Base-by-base conservation (phyloP, 2,113 vertebrate genomes). In the Amphiprion ocellaris region DNA sequence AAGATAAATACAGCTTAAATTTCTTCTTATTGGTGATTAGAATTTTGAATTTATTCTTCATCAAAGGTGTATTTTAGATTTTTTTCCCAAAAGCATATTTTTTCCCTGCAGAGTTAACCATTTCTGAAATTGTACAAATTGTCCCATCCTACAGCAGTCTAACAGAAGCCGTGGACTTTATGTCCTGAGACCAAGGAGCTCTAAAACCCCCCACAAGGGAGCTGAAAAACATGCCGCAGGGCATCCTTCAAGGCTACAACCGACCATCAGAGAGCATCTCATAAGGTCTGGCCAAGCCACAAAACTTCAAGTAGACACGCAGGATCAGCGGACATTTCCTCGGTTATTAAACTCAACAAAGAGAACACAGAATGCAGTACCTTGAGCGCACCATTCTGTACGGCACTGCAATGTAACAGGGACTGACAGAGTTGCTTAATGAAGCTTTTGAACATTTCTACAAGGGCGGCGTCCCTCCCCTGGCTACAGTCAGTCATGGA, bases 381-480 rank as follows among this genome's bases (percentile, higher is more conserved):
- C 39, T 60, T 37, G 53, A 61, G 68, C 10, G 4, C 28, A 65
- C 39, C 54, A 44, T 49, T 46, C 54, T 4, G 8, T 26, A 33
- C 9, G 1, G 52, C 72, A 46, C 44, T 46, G 37, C 52, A 52
- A 26, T 33, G 14, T 68, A 89, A 77, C 47, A 54, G 33, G 67
- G 65, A 60, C n/a, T 62, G 66, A 53, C 47, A 63, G 79, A 75
- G 79, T 46, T 79, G 70, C 76, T 64, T 82, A 86, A 84, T 85
- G 78, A 85, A 80, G 73, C 82, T 79, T 88, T 84, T 84, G 71
- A 88, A 85, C 26, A 23, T 83, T 74, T 90, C 53, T 74, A 76
- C 26, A 58, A 79, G 61, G 33, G 68, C 39, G n/a, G 46, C 4
- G 7, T 41, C 44, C 24, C 62, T 81, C 81, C 70, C 72, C 58